Base-by-base conservation (phyloP, 2,113 vertebrate species). In the Channa argus region DNA sequence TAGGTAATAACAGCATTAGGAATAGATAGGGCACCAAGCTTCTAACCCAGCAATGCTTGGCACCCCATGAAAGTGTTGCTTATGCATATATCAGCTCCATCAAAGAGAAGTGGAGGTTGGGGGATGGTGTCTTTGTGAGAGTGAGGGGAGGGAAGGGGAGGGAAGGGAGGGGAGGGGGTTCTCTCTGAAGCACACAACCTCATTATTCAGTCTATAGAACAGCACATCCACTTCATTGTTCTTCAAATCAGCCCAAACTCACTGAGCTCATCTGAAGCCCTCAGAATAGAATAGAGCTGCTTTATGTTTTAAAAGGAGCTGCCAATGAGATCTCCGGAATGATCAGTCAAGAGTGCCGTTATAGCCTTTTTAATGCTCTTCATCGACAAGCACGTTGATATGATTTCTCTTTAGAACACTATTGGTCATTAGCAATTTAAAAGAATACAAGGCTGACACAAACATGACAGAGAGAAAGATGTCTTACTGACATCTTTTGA, bases 191-290 rank as follows among this genome's bases (percentile, higher is more conserved):
- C 91, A 91, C 91, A 92, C 90, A 93, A 93, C 91, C 91, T 92
- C 92, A 93, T 94, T 92, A 93, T 93, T 93, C 91, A 93, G 88
- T 93, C 92, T 92, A 93, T 93, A 92, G 91, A 92, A 92, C 91
- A 91, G 84, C 90, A 89, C 90, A 92, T 91, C 91, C 90, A 93
- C 91, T 91, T 93, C 92, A 94, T 94, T 94, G 92, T 93, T 94
- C 93, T 88, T 90, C 86, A 92, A 91, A 93, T 92, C 91, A 94
- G 90, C 92, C 89, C 90, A 86, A 89, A 88, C 86, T 90, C 70
- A 54, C 77, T 64, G 76, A 77, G 79, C 80, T 91, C 89, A 85
- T 87, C 86, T 63, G 24, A 61, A 82, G 62, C 69, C 79, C 55
- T 82, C 76, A 47, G 80, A 88, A 82, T 69, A 84, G 77, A 92